Conservation (phyloP, 2,113 vertebrate species). For the Tachycineta bicolor region DNA sequence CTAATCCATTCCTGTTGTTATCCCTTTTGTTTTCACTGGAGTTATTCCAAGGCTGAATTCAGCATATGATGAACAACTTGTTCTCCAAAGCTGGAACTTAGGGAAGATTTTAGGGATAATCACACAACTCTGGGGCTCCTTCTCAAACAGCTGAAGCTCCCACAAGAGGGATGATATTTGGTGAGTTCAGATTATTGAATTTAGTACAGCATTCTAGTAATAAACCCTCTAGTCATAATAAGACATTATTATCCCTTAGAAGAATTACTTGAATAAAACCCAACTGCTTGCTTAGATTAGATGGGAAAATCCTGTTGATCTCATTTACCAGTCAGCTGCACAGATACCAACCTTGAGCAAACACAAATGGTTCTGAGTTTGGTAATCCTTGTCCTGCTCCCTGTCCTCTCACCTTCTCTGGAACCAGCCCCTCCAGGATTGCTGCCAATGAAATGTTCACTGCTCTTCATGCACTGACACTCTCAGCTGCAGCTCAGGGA, state of each 20-base stretch:
- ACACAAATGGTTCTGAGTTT: background rate
- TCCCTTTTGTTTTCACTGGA: slow-evolving; percentile 63
- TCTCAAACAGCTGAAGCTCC: background rate
- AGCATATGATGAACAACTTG: slow-evolving; percentile 53
- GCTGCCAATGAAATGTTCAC: background rate
- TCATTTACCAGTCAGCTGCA: background rate
- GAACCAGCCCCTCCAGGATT: background rate
- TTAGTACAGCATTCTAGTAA: background rate
- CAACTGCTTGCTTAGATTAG: background rate
- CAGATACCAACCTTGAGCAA: background rate
- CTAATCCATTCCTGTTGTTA: slow-evolving; percentile 61
- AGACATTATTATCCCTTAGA: slow-evolving; percentile 31
- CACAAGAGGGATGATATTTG: background rate
- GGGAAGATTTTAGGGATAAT: slow-evolving; percentile 39
- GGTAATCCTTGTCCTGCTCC: background rate
- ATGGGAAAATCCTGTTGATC: background rate
- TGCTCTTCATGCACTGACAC: background rate
- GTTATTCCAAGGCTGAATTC: slow-evolving; percentile 48
- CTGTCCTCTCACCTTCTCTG: background rate
- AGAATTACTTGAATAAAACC: slow-evolving; percentile 42
- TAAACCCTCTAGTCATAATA: slow-evolving; percentile 24
- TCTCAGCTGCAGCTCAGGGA: background rate
- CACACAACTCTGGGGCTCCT: slow-evolving; percentile 23
- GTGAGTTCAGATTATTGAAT: background rate
- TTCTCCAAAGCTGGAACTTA: slow-evolving; percentile 32